Base-by-base conservation (phyloP, 2,888 invertebrate genomes). In the Scaptodrosophila latifasciaeformis region DNA sequence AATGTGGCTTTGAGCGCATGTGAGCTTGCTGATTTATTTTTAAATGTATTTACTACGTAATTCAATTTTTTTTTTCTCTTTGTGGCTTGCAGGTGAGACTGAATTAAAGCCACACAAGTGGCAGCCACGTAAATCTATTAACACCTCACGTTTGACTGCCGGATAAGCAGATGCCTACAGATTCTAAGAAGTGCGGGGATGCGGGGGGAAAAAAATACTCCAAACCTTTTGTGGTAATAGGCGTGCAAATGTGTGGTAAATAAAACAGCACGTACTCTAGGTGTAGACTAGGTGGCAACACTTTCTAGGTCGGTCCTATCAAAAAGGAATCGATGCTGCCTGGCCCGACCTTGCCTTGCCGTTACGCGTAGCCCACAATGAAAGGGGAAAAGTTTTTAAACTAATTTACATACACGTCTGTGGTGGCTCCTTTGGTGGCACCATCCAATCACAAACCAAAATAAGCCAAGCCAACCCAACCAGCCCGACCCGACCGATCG, bases 81-180 rank as follows among this genome's bases (percentile, higher is more conserved):
- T n/a, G n/a, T n/a, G n/a, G n/a, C n/a, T n/a, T n/a, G n/a, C n/a
- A n/a, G n/a, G 57, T 58, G 6, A 34, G 34, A n/a, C 13, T 34
- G 12, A 15, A 13, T 34, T 34, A 13, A 49, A 45, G 69, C 47
- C 54, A 13, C 37, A 56, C 13, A 21, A 27, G 27, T 49, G 39
- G 59, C 52, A 50, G 53, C 70, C 78, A 77, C 59, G 65, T 81
- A 80, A 74, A 74, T 74, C 81, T 81, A 80, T 80, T 74, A 80
- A 74, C 72, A 80, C 71, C 75, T 74, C 71, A 58, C 64, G 71
- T 60, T 47, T 49, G 53, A 17, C 42, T 29, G 37, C 37, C 13
- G 37, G 15, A 5, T 31, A 6, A 10, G 31, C 9, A 6, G 24
- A 24, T 24, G 3, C n/a, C n/a, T n/a, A n/a, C n/a, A n/a, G n/a